Base-by-base conservation (phyloP, 2,113 vertebrate species). In the Lepisosteus osseus region DNA sequence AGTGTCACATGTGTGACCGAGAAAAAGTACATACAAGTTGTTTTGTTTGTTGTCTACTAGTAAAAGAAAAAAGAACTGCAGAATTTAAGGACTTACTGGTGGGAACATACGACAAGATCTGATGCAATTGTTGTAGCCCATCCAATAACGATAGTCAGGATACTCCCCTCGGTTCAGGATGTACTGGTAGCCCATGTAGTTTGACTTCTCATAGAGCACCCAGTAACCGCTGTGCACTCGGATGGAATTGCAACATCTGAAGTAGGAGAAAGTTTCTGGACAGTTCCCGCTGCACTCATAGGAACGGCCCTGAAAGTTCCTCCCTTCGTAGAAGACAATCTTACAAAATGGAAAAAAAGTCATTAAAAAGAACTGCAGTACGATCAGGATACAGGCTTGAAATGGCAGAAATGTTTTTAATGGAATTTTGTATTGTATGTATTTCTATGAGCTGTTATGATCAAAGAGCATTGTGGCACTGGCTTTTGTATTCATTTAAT, bases 91-190 rank as follows among this genome's bases (percentile, higher is more conserved):
- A 89, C 88, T 90, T 81, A 91, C 90, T 54, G 88, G 79, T 59
- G 91, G 91, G 54, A 92, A 82, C 81, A 90, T 85, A 44, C 88
- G 86, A 77, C 91, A 93, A 78, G 91, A 93, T 68, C 89, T 87
- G 80, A 93, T 90, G 72, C 88, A 86, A 79, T 92, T 90, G 41
- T 90, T 93, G 83, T 90, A 86, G 75, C 86, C 84, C 2, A 87
- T 80, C 81, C 83, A 92, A 78, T 85, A 85, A 71, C 91, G 85
- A 77, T 86, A 88, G 79, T 91, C 83, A 0, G 84, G 83, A 79
- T 90, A 90, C 40, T 92, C 77, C 29, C 87, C 82, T 69, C 88
- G 87, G 70, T 84, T 75, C 74, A 86, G 84, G 82, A 90, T 87
- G 80, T 90, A 87, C 76, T 91, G 90, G 72, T 86, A 84, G 56